A percentile compares a stretch with the other conserved stretches of the same genome.
phyloP scores from a whole-genome alignment of 2,113 vertebrate genomes.

The Catharus fuscescens region DNA sequence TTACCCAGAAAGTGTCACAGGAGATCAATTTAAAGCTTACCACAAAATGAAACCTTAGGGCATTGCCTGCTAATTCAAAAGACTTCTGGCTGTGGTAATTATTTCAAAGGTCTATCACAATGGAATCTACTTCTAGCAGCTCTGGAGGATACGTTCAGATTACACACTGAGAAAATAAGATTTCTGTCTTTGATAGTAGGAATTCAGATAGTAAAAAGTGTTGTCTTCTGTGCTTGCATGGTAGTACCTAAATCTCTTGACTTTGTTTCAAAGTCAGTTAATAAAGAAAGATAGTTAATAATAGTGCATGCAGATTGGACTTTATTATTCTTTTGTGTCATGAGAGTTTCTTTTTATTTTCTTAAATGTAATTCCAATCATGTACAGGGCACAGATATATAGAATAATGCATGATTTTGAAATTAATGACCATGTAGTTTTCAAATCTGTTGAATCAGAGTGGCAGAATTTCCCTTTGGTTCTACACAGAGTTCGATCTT shows the following conservation, averaged over 20 bases:
- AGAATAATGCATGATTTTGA: background rate
- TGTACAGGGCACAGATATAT: background rate
- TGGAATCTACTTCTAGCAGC: background rate
- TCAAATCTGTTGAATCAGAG: background rate
- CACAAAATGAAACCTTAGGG: background rate
- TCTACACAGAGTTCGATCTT: background rate
- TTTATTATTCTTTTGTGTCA: background rate
- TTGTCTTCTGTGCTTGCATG: background rate
- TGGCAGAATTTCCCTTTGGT: background rate
- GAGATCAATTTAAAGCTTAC: constrained; percentile 34
- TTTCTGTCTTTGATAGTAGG: background rate
- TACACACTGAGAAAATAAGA: constrained; percentile 13
- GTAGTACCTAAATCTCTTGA: background rate
- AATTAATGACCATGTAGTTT: background rate
- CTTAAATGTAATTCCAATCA: background rate
- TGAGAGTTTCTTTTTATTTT: background rate
- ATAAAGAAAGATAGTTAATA: background rate
- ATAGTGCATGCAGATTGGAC: background rate
- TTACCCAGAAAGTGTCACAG: background rate
- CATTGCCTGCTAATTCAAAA: background rate
- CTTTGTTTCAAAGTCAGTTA: background rate
- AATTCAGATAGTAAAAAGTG: background rate
- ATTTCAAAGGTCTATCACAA: background rate
- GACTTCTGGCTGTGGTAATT: constrained; percentile 26
- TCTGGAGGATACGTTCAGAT: constrained; percentile 16